Conservation (phyloP, 2,888 invertebrate genomes). For the Diaphora mendica region DNA sequence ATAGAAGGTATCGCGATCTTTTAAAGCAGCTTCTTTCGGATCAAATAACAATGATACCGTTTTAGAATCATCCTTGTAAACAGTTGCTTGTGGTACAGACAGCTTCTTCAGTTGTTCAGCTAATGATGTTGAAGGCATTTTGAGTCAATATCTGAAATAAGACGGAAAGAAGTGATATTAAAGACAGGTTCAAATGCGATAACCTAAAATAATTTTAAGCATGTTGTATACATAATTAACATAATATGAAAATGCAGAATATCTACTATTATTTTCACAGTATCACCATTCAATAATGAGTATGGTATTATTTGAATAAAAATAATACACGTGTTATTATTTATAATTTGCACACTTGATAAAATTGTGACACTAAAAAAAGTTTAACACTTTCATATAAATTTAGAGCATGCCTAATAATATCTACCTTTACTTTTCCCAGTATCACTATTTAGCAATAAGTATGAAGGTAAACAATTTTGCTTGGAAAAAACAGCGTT, state of each 20-base stretch:
- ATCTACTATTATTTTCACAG: background rate
- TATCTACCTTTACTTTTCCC: background rate
- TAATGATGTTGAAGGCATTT: constrained; percentile 89
- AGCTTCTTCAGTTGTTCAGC: constrained; percentile 92
- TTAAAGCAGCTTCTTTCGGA: constrained; percentile 94
- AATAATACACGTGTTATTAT: background rate
- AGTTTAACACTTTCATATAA: background rate
- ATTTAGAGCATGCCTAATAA: background rate
- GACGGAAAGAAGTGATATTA: background rate
- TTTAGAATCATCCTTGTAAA: constrained; percentile 89
- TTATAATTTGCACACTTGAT: background rate
- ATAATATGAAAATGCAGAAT: background rate
- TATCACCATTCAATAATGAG: background rate
- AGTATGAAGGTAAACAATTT: background rate
- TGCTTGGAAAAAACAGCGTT: no score
- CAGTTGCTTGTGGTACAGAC: constrained; percentile 90
- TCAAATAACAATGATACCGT: constrained; percentile 95
- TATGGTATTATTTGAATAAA: background rate
- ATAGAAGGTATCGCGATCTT: constrained; percentile 94
- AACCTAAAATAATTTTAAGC: background rate
- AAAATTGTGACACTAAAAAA: background rate
- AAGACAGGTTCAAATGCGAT: constrained; percentile 4
- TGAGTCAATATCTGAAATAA: constrained; percentile 25
- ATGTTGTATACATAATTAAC: background rate
- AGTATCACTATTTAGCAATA: background rate